A percentile compares a stretch with the other conserved stretches of the same genome.
These are phyloP conservation scores for Heliconius nattereri DNA, from an alignment of 1,140 invertebrate species.

Conservation along the genomic window DNA sequence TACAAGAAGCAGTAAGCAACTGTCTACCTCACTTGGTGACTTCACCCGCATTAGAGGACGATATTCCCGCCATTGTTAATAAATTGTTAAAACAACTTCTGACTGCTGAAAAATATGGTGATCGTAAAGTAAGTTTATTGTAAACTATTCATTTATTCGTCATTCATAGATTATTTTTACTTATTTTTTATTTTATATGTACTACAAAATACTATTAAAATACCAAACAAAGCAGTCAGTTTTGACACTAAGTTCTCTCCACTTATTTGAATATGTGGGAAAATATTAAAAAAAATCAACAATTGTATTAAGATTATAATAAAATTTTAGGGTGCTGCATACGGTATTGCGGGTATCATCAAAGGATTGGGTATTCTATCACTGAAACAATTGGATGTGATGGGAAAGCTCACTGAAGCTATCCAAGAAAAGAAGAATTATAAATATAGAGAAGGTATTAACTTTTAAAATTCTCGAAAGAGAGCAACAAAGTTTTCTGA, in stretches of 20 bases:
- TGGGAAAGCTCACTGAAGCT: slow-evolving; percentile 95
- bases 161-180: too few species aligned
- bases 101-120: slow-evolving; percentile 98
- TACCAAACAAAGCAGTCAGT: too few species aligned
- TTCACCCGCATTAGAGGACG: slow-evolving; percentile 92
- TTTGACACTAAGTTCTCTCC: too few species aligned
- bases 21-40: slow-evolving; percentile 95
- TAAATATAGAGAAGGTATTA: slow-evolving; percentile 91
- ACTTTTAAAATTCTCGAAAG: too few species aligned
- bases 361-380: slow-evolving; percentile 98
- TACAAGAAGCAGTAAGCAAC: slow-evolving; percentile 98
- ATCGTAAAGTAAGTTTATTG: slow-evolving; percentile 85
- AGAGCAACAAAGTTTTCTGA: too few species aligned
- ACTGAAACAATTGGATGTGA: slow-evolving; percentile 97
- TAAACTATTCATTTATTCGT: not conserved
- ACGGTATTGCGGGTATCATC: slow-evolving; percentile 93
- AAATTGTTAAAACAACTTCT: slow-evolving; percentile 93
- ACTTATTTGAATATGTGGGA: too few species aligned
- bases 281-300: not conserved
- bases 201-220: too few species aligned
- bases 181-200: too few species aligned
- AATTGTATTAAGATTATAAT: not conserved
- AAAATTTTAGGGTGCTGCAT: slow-evolving; percentile 88
- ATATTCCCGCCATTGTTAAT: slow-evolving; percentile 93
- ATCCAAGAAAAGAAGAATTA: slow-evolving; percentile 99